These are phyloP conservation scores for Fistularia commersonii DNA, from an alignment of 2,797 vertebrate species.

Conservation along the genomic window DNA sequence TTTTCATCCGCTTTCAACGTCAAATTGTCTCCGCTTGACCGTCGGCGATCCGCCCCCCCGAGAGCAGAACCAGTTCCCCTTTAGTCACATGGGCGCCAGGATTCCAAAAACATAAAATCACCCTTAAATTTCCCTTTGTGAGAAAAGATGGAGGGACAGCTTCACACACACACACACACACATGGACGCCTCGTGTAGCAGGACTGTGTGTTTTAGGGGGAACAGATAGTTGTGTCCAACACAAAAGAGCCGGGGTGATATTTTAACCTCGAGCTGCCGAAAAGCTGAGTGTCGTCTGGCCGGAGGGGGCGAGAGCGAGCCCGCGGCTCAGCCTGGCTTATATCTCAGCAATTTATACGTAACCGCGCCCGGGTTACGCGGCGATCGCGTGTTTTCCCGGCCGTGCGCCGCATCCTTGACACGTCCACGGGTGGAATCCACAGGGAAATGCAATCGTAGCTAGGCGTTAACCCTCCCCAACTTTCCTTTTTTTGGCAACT, in stretches of 20 bases:
- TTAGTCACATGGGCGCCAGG: neutral
- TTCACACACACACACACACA: conserved; percentile 5
- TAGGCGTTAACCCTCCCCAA: too few species aligned
- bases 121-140: too few species aligned
- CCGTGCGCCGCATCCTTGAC: too few species aligned
- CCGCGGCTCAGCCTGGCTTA: too few species aligned
- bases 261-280: conserved; percentile 62
- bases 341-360: too few species aligned
- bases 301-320: conserved; percentile 4
- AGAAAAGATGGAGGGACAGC: neutral
- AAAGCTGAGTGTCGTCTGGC: conserved; percentile 57
- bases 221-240: conserved; percentile 6
- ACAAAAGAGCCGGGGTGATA: conserved; percentile 60
- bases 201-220: neutral
- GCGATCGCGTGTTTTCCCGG: too few species aligned
- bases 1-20: neutral
- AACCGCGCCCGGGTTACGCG: too few species aligned
- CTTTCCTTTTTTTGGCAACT: too few species aligned
- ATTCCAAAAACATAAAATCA: neutral
- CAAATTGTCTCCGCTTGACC: neutral
- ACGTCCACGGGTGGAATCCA: too few species aligned
- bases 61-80: too few species aligned
- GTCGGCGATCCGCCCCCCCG: neutral
- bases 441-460: too few species aligned
- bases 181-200: neutral